Base-by-base conservation (phyloP, 2,888 invertebrate genomes). In the Heliconius ismenius region DNA sequence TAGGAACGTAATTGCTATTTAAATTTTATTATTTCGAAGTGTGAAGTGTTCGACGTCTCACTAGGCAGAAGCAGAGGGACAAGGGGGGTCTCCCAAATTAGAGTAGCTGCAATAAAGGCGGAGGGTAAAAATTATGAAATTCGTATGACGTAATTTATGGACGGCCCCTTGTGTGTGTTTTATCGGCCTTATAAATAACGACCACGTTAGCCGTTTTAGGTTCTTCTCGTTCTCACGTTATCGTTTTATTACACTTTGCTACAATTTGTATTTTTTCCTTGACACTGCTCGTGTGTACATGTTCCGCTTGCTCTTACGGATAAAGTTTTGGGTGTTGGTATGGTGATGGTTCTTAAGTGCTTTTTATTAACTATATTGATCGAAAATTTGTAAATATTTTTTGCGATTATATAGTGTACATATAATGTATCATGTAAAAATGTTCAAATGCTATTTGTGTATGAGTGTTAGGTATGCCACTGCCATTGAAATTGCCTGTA, bases 321-420 rank as follows among this genome's bases (percentile, higher is more conserved):
- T 85, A 83, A 81, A 79, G 78, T 81, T 49, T 83, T 82, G 85
- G 85, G 86, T 84, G 86, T 83, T 84, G 86, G 87, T 84, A 86
- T 83, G 84, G 85, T 86, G 87, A 86, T 85, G 88, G 86, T 86
- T 88, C 84, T 86, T 89, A 91, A 92, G 91, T 91, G 92, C 92
- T 92, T 92, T 92, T 92, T 90, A 76, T 54, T 73, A 86, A 86
- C 11, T 73, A 58, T 89, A 88, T 85, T 87, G 86, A 88, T 86
- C 91, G 90, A 88, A 89, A 84, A 86, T 83, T 81, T 93, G 93
- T 94, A 93, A 89, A 93, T 93, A 94, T 92, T 88, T 90, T 93
- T 93, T 92, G 92, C 92, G 89, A 90, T 88, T 88, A 89, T 88
- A 88, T 86, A 89, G 83, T 91, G 75, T 77, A 90, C 88, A 91